Evolutionary conservation across 2,113 vertebrate genomes (phyloP).

Genomic region (Scomber japonicus): DNA sequence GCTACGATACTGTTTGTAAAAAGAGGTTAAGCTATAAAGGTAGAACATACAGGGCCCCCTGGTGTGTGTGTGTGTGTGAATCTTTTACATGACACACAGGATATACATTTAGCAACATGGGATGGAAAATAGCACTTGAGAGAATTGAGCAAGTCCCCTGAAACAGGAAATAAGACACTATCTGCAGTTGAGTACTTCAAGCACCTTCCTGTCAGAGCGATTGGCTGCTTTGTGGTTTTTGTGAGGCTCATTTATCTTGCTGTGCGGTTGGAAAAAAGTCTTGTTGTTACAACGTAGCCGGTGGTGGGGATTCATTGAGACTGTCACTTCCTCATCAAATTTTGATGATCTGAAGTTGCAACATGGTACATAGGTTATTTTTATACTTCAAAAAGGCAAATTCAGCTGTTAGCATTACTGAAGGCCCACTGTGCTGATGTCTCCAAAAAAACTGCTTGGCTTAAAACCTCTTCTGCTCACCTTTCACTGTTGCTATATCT

Average conservation of each 20-base stretch:
- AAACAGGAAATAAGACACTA: conserved; percentile 61
- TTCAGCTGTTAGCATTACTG: not conserved
- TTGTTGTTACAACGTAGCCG: conserved; percentile 2
- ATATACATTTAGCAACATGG: conserved; percentile 1
- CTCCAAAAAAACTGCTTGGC: not conserved
- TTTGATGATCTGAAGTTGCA: not conserved
- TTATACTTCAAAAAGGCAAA: conserved; percentile 5
- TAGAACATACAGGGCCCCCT: not conserved
- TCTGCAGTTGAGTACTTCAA: not conserved
- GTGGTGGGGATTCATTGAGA: conserved; percentile 18
- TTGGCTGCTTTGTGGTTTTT: conserved; percentile 55
- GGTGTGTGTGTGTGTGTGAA: not conserved
- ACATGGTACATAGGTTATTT: conserved; percentile 1
- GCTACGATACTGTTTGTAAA: too few species aligned
- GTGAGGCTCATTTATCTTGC: conserved; percentile 46
- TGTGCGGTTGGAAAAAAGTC: conserved; percentile 67
- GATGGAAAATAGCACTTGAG: conserved; percentile 28
- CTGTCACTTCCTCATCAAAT: not conserved
- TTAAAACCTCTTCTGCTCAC: not conserved
- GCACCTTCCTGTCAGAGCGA: conserved; percentile 57
- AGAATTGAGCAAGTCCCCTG: conserved; percentile 32
- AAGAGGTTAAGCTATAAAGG: not conserved
- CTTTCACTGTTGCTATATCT: not conserved
- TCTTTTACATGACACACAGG: not conserved
- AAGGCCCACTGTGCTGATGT: not conserved